Evolutionary conservation across 2,888 invertebrate species (phyloP).

Genomic region (Nemotelus nigrinus): DNA sequence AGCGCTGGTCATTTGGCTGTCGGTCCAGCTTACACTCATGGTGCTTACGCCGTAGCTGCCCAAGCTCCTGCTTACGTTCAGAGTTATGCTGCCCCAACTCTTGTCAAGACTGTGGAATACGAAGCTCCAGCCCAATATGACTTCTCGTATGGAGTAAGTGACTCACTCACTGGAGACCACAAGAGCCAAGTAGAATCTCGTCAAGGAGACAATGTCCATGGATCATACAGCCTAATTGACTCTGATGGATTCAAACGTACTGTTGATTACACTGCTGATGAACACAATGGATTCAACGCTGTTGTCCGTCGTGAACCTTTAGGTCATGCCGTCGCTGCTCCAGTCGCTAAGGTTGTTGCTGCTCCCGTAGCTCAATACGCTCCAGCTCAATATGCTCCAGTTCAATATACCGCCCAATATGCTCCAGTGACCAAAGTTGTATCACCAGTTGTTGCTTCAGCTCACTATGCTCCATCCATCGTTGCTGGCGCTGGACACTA

Average conservation of each 20-base stretch:
- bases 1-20: slow-evolving; percentile 58
- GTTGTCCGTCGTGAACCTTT: slow-evolving; percentile 67
- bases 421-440: slow-evolving; percentile 34
- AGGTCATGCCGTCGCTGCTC: slow-evolving; percentile 29
- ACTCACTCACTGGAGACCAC: slow-evolving; percentile 67
- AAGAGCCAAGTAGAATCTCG: slow-evolving; percentile 68
- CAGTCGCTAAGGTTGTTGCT: slow-evolving; percentile 36
- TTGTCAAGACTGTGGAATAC: slow-evolving; percentile 55
- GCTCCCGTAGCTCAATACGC: slow-evolving; percentile 34
- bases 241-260: slow-evolving; percentile 68
- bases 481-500: background rate
- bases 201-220: slow-evolving; percentile 67
- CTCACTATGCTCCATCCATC: slow-evolving; percentile 17
- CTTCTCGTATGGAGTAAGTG: slow-evolving; percentile 66
- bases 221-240: slow-evolving; percentile 68
- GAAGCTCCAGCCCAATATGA: slow-evolving; percentile 63
- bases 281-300: slow-evolving; percentile 68
- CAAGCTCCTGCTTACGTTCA: slow-evolving; percentile 42
- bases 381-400: slow-evolving; percentile 36
- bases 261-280: slow-evolving; percentile 68
- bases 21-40: slow-evolving; percentile 30
- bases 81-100: slow-evolving; percentile 45
- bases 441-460: background rate
- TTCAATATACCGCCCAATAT: slow-evolving; percentile 29
- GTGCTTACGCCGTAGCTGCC: slow-evolving; percentile 26